Conservation (phyloP, 2,888 invertebrate genomes). For the Tipula confusa region DNA sequence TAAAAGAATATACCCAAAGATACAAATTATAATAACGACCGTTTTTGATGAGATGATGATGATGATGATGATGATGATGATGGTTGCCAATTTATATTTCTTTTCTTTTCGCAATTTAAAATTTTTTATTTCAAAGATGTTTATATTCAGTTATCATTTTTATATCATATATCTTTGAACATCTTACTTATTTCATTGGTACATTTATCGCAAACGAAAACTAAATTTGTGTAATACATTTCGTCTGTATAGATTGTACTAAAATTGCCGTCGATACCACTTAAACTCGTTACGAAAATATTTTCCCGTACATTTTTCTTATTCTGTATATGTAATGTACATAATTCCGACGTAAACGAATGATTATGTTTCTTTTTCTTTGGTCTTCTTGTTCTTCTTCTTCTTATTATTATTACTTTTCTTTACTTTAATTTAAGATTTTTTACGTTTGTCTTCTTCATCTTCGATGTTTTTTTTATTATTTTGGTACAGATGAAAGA, state of each 20-base stretch:
- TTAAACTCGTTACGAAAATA: not conserved
- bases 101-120: not conserved
- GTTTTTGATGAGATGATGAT: not conserved
- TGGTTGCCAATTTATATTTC: constrained; percentile 3
- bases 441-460: not conserved
- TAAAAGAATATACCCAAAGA: not conserved
- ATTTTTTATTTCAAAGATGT: not conserved
- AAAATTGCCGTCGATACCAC: not conserved
- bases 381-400: not conserved
- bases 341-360: not conserved
- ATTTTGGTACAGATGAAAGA: not conserved
- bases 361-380: constrained; percentile 21
- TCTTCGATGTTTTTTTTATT: not conserved
- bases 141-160: not conserved
- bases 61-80: not conserved
- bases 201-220: not conserved
- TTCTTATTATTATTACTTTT: no score
- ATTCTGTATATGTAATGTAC: not conserved
- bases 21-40: not conserved
- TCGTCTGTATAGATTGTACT: not conserved
- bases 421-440: not conserved
- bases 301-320: not conserved
- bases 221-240: not conserved
- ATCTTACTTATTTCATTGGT: not conserved
- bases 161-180: not conserved